These are phyloP conservation scores for Archocentrus centrarchus DNA, from an alignment of 2,113 vertebrate genomes.

Conservation along the genomic window DNA sequence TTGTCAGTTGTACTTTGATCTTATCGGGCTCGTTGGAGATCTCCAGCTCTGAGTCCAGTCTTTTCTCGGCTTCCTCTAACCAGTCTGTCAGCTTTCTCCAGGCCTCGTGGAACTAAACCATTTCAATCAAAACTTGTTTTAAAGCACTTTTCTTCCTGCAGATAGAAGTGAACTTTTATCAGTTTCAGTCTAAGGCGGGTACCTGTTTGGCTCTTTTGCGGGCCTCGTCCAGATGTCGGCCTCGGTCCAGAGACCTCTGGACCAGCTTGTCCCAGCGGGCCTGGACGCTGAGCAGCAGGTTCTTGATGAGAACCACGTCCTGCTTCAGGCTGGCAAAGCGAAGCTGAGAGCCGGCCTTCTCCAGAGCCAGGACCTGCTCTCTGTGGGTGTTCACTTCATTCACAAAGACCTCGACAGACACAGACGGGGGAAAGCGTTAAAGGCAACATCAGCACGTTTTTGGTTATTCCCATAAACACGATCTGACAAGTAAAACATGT, in stretches of 20 bases:
- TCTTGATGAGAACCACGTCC: constrained; percentile 98
- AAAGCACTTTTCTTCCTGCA: neutral
- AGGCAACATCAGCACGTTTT: fast-evolving
- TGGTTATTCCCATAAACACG: neutral
- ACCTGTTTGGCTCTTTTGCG: constrained; percentile 98
- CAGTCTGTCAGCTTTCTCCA: constrained; percentile 98
- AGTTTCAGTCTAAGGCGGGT: neutral
- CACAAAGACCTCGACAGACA: constrained; percentile 89
- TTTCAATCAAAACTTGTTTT: neutral
- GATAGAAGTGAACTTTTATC: no score
- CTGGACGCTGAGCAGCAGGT: constrained; percentile 96
- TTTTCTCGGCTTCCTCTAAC: constrained; percentile 96
- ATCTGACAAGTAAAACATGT: neutral
- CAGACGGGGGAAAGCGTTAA: neutral
- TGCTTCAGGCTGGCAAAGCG: constrained; percentile 98
- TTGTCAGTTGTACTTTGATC: constrained; percentile 96
- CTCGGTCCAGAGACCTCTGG: constrained; percentile 94
- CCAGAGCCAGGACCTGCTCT: constrained; percentile 94
- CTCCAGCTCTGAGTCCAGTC: constrained; percentile 95
- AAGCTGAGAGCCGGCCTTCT: constrained; percentile 94
- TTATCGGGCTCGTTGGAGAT: constrained; percentile 99
- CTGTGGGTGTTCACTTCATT: constrained; percentile 97
- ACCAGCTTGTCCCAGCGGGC: constrained; percentile 98
- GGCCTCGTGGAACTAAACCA: constrained; percentile 92
- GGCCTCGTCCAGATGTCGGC: constrained; percentile 93